Base-by-base conservation (phyloP, 1,140 invertebrate genomes). In the Acromyrmex charruanus region DNA sequence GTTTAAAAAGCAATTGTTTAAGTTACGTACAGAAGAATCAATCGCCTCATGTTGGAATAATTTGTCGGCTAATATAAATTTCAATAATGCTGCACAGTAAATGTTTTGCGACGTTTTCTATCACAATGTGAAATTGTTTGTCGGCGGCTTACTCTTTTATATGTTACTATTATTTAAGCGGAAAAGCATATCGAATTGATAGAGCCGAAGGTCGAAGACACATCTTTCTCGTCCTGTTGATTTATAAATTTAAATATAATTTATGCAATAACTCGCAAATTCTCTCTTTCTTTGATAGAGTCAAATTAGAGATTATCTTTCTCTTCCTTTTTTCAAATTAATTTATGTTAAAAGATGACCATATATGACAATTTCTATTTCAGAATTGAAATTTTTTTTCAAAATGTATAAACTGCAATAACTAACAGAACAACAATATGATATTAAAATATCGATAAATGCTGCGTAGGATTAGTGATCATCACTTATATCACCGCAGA, bases 161-260 rank as follows among this genome's bases (percentile, higher is more conserved):
- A 80, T 68, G 4, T 80, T 53, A 16, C 9, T 55, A 53, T 14
- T 55, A 53, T 14, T 39, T 80, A 7, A 6, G 31, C 63, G 63
- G 77, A 69, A 80, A 69, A n/a, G 18, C 7, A n/a, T 61, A 66
- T 25, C 44, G 0, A 66, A 53, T 68, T 80, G 77, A 80, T 80
- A 80, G 35, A 53, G 16, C 5, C 44, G 59, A 79, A 79, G 75
- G 59, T 7, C 59, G 25, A 6, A 35, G n/a, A 39, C 35, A 28
- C n/a, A 35, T 80, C 28, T 80, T 68, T 69, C 2, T 53, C 61
- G 4, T 79, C 25, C 59, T 77, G 59, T 63, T 49, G 75, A 65
- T 77, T 77, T 49, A 44, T 10, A 5, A 35, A 35, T 21, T 63
- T 6, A 63, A 49, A 49, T 69, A 49, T 69, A 44, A 44, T 44